phyloP scores from a whole-genome alignment of 2,113 vertebrate species.

The Opisthocomus hoazin region DNA sequence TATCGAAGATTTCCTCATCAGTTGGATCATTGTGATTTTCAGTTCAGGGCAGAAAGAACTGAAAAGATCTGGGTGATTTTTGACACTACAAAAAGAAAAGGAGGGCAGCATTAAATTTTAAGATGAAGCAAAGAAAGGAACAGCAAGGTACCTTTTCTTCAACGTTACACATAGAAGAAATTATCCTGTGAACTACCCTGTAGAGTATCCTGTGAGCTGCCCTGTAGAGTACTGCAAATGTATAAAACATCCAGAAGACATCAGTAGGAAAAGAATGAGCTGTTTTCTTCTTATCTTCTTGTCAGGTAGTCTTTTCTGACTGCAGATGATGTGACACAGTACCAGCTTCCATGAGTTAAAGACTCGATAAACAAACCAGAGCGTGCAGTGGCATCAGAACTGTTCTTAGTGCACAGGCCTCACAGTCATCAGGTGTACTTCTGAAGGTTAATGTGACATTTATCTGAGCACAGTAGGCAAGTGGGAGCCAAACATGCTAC shows the following conservation, averaged over 20 bases:
- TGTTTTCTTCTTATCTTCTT: neutral
- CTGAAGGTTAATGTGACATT: neutral
- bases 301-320: neutral
- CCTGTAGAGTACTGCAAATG: neutral
- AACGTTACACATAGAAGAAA: neutral
- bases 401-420: neutral
- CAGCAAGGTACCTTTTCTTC: neutral
- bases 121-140: neutral
- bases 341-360: neutral
- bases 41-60: neutral
- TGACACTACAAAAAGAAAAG: neutral
- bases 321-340: neutral
- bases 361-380: neutral
- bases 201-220: neutral
- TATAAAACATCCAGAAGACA: neutral
- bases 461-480: neutral
- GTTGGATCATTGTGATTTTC: neutral
- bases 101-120: neutral
- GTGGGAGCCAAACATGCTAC: neutral
- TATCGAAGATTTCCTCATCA: neutral
- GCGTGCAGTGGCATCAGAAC: neutral
- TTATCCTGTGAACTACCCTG: neutral
- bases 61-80: neutral
- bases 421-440: neutral
- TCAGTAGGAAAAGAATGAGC: neutral